Evolutionary conservation across 2,797 vertebrate genomes (phyloP).

Genomic region (Sphenodon punctatus): DNA sequence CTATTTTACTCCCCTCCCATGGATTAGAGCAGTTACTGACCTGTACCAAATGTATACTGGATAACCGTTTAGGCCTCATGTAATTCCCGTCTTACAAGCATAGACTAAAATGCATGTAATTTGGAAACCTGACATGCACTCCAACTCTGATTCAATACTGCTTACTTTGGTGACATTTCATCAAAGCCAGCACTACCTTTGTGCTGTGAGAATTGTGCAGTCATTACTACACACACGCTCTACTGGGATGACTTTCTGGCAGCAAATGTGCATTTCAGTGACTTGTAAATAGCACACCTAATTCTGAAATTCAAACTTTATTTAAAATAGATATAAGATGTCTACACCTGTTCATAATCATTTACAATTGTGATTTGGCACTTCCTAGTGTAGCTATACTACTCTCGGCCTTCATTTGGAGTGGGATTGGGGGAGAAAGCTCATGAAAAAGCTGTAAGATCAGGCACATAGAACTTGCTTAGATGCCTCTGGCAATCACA

Average conservation of each 20-base stretch:
- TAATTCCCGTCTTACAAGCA: background rate
- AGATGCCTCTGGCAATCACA: background rate
- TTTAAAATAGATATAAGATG: no score
- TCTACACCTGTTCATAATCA: fast-evolving
- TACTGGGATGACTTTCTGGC: background rate
- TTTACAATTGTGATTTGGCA: background rate
- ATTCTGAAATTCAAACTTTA: background rate
- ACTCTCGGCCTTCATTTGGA: no score
- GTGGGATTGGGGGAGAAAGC: no score
- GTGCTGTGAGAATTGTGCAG: no score
- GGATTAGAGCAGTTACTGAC: fast-evolving
- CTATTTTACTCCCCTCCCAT: fast-evolving
- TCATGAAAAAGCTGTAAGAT: no score
- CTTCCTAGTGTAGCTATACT: background rate
- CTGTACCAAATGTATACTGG: background rate
- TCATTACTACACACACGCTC: background rate
- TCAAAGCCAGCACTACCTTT: background rate
- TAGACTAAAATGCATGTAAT: background rate
- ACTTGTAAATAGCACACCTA: background rate
- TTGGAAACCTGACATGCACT: background rate
- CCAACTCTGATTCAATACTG: background rate
- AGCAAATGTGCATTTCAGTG: background rate
- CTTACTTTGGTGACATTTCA: background rate
- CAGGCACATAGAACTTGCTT: background rate
- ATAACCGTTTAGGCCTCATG: background rate